Base-by-base conservation (phyloP, 2,888 invertebrate genomes). In the Melinaea marsaeus region DNA sequence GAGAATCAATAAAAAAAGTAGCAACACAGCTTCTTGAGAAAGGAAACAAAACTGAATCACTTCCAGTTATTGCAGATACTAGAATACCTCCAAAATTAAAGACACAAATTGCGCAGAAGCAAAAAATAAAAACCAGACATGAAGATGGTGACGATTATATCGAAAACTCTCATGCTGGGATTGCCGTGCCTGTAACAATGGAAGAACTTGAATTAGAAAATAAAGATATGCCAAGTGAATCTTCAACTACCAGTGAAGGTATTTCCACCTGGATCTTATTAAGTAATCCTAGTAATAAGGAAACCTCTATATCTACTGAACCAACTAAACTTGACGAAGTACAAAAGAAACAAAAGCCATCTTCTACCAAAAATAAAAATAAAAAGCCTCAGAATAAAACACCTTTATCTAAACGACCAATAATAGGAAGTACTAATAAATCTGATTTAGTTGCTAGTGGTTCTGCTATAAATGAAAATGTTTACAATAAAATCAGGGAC, bases 261-360 rank as follows among this genome's bases (percentile, higher is more conserved):
- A 90, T 95, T 66, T 95, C 95, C 0, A 95, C 95, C 0, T 95
- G 95, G 95, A 93, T 95, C 66, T 86, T 95, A 22, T 79, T 95
- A 22, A 95, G 94, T 69, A 89, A 84, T 67, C 85, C 91, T 1
- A 71, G 80, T 2, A 81, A 79, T 2, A 84, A 79, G 70, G 83
- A 83, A 58, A 67, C 72, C 6, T 73, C 80, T 35, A 73, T 75
- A 46, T 80, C 87, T n/a, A 90, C 88, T 1, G 90, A 89, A 69
- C 78, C 89, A 4, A 84, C 86, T 6, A 85, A 88, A 78, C 64
- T 75, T 42, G 83, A 88, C 37, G 86, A 85, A 58, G 73, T 70
- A 32, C 73, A 72, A 32, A 88, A 88, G 68, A 86, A 91, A 75
- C 75, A 79, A 51, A 85, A 86, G 58, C 80, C 86, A 4, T 74